phyloP scores from a whole-genome alignment of 30 jellyfish, hydroid and myxozoan species.

The Catostylus mosaicus region DNA sequence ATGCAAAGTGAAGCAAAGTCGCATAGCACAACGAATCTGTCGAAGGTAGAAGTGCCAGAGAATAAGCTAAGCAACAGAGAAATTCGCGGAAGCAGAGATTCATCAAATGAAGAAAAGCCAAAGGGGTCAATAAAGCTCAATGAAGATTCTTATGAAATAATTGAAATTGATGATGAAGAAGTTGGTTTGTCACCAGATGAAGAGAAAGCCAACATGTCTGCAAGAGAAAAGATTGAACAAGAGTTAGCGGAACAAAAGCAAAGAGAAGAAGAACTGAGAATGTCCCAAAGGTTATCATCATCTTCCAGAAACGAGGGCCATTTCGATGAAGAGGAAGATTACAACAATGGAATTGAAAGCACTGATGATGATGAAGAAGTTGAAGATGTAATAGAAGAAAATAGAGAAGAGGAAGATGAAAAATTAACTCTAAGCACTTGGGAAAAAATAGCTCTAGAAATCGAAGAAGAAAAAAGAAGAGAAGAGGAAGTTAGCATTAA shows the following conservation, averaged over 20 bases:
- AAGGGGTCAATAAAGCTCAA: conserved; percentile 28
- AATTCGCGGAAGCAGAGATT: conserved; percentile 44
- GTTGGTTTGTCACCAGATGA: not conserved
- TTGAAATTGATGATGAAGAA: conserved; percentile 41
- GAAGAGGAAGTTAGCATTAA: conserved; percentile 45
- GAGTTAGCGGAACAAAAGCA: conserved; percentile 60
- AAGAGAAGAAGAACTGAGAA: conserved; percentile 55
- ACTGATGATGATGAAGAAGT: conserved; percentile 20
- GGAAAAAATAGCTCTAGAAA: conserved; percentile 73
- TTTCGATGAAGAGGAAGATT: not conserved
- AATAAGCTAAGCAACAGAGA: conserved; percentile 28
- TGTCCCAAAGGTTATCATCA: not conserved
- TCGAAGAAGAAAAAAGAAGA: conserved; percentile 64
- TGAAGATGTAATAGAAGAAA: conserved; percentile 24
- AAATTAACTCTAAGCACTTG: conserved; percentile 52
- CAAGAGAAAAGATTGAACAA: conserved; percentile 46
- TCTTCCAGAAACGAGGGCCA: conserved; percentile 2
- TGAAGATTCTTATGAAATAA: conserved; percentile 56
- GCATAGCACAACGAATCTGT: conserved; percentile 41
- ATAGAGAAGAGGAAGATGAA: conserved; percentile 1
- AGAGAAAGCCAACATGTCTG: conserved; percentile 5
- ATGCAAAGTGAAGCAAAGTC: conserved; percentile 12
- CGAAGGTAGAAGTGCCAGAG: conserved; percentile 57
- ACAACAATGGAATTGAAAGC: not conserved
- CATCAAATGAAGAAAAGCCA: conserved; percentile 36